Evolutionary conservation across 2,888 invertebrate genomes (phyloP).

Genomic region (Pollenia griseotomentosa): DNA sequence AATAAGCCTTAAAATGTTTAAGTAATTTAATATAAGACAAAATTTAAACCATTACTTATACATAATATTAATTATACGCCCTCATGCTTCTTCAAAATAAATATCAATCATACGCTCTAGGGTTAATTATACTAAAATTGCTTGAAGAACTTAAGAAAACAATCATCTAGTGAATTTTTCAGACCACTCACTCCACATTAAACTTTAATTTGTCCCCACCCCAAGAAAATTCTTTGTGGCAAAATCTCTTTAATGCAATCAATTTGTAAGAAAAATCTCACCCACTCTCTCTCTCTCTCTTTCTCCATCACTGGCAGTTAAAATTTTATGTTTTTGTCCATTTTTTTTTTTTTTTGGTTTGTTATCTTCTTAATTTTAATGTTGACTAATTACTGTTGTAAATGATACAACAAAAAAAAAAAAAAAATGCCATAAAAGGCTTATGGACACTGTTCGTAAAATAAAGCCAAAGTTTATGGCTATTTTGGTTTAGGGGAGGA

Average conservation of each 20-base stretch:
- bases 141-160: neutral
- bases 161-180: neutral
- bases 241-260: conserved; percentile 4
- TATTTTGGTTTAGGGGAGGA: neutral
- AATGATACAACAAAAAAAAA: conserved; percentile 35
- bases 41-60: neutral
- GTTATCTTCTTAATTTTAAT: conserved; percentile 24
- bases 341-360: neutral
- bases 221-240: neutral
- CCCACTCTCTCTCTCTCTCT: too few relatives aligned
- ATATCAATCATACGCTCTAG: conserved; percentile 13
- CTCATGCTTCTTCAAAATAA: neutral
- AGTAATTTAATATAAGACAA: too few relatives aligned
- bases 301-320: neutral
- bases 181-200: neutral
- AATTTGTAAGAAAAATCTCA: neutral
- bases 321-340: neutral
- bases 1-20: too few relatives aligned
- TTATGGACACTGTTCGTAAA: conserved; percentile 32
- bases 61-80: neutral
- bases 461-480: conserved; percentile 36
- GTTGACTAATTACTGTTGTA: conserved; percentile 54
- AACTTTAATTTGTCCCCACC: neutral
- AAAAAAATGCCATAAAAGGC: conserved; percentile 38
- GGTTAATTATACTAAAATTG: neutral